Conservation (phyloP, 1,140 invertebrate species). For the Magallana gigas region DNA sequence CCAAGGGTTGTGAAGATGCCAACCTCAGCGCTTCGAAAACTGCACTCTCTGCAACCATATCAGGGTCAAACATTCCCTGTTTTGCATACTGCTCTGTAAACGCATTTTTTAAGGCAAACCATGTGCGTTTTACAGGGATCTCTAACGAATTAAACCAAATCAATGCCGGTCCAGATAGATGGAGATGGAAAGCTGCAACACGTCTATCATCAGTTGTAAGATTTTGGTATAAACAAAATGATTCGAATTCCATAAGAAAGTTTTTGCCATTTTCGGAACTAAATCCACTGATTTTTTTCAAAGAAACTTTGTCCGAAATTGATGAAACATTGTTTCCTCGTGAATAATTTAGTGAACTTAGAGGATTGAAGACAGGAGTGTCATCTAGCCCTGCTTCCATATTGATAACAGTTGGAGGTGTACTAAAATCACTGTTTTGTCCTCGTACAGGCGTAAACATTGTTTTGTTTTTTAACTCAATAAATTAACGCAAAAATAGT, state of each 20-base stretch:
- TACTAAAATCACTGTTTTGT: too few species aligned
- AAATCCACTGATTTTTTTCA: background rate
- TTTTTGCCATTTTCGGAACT: constrained; percentile 6
- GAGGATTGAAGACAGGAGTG: too few species aligned
- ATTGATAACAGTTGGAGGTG: too few species aligned
- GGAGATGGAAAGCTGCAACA: constrained; percentile 42
- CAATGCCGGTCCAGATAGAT: constrained; percentile 42
- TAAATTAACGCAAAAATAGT: too few species aligned
- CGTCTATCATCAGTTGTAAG: background rate
- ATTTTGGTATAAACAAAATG: constrained; percentile 7
- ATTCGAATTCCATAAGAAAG: constrained; percentile 41
- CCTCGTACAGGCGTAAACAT: too few species aligned
- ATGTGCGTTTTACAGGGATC: constrained; percentile 9
- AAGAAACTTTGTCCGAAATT: too few species aligned
- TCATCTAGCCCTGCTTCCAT: too few species aligned
- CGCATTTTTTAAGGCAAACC: background rate
- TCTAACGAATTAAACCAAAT: constrained; percentile 42
- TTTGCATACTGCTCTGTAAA: constrained; percentile 23
- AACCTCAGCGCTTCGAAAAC: constrained; percentile 28
- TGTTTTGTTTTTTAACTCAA: too few species aligned
- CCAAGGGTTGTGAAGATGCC: constrained; percentile 7
- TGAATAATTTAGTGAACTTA: too few species aligned
- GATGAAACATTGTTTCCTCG: too few species aligned
- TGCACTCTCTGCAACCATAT: constrained; percentile 35
- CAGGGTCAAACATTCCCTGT: constrained; percentile 24